Evolutionary conservation across 2,888 invertebrate species (phyloP), one percentile per base, ranked within the genome.

Genomic region (Pardosa pseudoannulata): DNA sequence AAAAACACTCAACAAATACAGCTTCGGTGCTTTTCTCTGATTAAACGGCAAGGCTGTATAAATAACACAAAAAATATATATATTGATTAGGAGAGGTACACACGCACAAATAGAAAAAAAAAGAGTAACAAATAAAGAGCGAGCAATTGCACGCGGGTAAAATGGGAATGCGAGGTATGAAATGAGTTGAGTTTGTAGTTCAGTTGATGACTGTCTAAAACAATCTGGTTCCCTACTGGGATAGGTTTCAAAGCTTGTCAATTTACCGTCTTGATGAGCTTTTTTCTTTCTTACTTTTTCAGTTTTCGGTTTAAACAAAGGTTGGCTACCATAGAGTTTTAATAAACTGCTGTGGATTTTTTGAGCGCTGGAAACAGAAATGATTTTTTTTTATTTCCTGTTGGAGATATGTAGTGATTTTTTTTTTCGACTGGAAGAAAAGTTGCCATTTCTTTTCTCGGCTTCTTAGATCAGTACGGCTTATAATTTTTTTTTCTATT

Each of bases 161-260:
- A 56, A 23, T 56, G 41, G 41, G n/a, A 56, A 6, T 23, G 1
- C 5, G 56, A 23, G 23, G 23, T 2, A 23, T 56, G 23, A 23
- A 56, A 56, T 56, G 56, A 56, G 56, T 23, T 23, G 56, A 23
- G 23, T 2, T 23, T 3, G 3, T 23, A 23, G n/a, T 56, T 19
- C 19, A 23, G 1, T 56, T 56, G 56, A 56, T 56, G 56, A 56
- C 56, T 56, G 56, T 56, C 56, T 56, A 23, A 56, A 56, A 56
- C 56, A 56, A 56, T 56, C 56, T 11, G 19, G 19, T 23, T 6
- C 56, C 56, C 56, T 23, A 11, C 56, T 56, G 56, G 16, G 56
- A 2, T 56, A 56, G 23, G 5, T 56, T 56, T 56, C 23, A 56
- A 56, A 19, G 23, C 56, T 56, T 56, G 56, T 56, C 56, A 56